phyloP scores from a whole-genome alignment of 2,888 invertebrate genomes.

The Colletes collaris region DNA sequence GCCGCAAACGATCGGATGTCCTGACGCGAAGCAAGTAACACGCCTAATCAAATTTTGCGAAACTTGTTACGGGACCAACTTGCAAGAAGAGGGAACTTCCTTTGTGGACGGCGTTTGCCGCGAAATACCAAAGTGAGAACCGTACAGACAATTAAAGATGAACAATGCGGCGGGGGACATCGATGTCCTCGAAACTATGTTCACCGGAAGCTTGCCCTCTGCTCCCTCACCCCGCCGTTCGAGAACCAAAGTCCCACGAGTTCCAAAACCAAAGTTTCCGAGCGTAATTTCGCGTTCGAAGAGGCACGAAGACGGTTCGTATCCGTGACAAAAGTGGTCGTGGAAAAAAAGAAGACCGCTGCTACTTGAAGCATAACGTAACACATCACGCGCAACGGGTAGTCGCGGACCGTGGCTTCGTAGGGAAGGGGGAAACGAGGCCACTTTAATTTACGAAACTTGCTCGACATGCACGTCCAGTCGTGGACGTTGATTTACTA shows the following conservation, averaged over 20 bases:
- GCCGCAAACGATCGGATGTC: conserved; percentile 50
- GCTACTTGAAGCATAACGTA: conserved; percentile 37
- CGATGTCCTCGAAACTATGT: conserved; percentile 63
- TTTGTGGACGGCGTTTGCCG: conserved; percentile 64
- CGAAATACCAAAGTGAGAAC: conserved; percentile 58
- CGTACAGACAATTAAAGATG: conserved; percentile 64
- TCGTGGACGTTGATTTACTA: conserved; percentile 66
- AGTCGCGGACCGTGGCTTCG: conserved; percentile 34
- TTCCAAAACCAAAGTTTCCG: conserved; percentile 1
- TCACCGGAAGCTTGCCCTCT: conserved; percentile 48
- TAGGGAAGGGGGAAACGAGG: conserved; percentile 27
- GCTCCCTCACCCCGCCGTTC: conserved; percentile 26
- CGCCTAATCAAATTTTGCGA: conserved; percentile 72
- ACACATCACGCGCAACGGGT: conserved; percentile 42
- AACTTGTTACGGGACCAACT: conserved; percentile 72
- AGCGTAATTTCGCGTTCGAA: conserved; percentile 23
- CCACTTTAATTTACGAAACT: conserved; percentile 69
- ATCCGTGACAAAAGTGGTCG: conserved; percentile 42
- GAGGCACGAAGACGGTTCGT: conserved; percentile 4
- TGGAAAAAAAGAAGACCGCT: conserved; percentile 36
- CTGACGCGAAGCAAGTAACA: conserved; percentile 42
- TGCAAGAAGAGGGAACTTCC: conserved; percentile 53
- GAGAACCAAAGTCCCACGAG: conserved; percentile 38
- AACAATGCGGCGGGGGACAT: conserved; percentile 67
- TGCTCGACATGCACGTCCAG: conserved; percentile 61